phyloP scores from a whole-genome alignment of 2,113 vertebrate species.

The Excalfactoria chinensis region DNA sequence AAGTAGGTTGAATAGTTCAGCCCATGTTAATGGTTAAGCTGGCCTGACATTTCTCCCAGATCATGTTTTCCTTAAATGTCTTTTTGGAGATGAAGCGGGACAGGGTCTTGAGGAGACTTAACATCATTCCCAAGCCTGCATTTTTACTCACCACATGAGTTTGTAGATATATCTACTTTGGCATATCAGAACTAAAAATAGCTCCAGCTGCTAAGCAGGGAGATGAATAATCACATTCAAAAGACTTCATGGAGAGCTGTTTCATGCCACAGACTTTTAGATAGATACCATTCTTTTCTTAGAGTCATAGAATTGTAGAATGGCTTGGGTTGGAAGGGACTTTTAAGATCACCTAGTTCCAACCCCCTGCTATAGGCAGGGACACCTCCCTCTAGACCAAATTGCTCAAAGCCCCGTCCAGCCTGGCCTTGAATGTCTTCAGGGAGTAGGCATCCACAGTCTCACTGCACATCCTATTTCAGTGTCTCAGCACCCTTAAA shows the following conservation, averaged over 20 bases:
- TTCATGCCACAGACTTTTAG: not conserved
- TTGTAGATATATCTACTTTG: not conserved
- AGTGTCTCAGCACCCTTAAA: too few species aligned
- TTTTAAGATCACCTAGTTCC: too few species aligned
- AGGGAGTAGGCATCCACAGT: too few species aligned
- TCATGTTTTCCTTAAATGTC: not conserved
- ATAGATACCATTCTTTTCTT: not conserved
- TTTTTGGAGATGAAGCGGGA: not conserved
- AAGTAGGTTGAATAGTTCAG: not conserved
- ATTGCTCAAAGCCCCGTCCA: too few species aligned
- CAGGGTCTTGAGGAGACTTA: not conserved
- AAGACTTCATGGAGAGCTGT: slow-evolving; percentile 2
- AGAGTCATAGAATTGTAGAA: too few species aligned
- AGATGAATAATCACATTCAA: not conserved
- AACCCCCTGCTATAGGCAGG: too few species aligned
- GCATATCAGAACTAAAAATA: not conserved
- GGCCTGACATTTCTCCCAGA: not conserved
- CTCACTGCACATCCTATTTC: too few species aligned
- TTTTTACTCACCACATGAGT: not conserved
- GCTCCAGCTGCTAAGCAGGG: not conserved
- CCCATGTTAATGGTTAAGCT: slow-evolving; percentile 26
- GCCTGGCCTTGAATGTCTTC: too few species aligned
- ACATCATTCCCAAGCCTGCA: not conserved
- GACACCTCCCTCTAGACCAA: too few species aligned
- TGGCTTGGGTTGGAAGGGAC: too few species aligned